Conservation (phyloP, 2,113 vertebrate species). For the Nycticebus coucang region DNA sequence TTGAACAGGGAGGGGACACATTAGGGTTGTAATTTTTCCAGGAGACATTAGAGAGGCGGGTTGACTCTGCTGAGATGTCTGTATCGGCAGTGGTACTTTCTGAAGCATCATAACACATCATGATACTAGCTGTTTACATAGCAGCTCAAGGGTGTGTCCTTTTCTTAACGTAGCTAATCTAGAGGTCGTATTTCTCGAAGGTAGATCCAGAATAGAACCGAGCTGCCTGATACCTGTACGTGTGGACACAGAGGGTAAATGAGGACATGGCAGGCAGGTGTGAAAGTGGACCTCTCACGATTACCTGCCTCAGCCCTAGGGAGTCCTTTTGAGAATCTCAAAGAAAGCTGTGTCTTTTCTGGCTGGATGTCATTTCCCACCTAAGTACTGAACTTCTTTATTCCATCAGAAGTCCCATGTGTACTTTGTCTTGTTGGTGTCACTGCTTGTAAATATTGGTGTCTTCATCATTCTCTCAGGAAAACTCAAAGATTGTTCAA, state of each 20-base stretch:
- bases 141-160: neutral
- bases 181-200: neutral
- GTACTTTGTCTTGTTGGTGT: neutral
- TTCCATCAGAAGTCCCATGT: neutral
- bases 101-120: neutral
- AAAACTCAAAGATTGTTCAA: neutral
- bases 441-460: neutral
- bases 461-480: neutral
- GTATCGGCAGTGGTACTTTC: neutral
- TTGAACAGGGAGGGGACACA: neutral
- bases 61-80: neutral
- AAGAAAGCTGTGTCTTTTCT: neutral
- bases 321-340: neutral
- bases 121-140: neutral
- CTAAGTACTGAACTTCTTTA: neutral
- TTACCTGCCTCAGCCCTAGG: neutral
- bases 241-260: neutral
- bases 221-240: neutral
- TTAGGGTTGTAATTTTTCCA: neutral
- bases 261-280: neutral
- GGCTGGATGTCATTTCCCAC: conserved; percentile 14
- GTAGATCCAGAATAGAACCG: neutral
- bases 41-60: neutral
- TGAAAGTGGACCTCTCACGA: neutral
- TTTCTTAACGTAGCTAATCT: conserved; percentile 9